Base-by-base conservation (phyloP, 2,113 vertebrate species). In the Cinclus cinclus region DNA sequence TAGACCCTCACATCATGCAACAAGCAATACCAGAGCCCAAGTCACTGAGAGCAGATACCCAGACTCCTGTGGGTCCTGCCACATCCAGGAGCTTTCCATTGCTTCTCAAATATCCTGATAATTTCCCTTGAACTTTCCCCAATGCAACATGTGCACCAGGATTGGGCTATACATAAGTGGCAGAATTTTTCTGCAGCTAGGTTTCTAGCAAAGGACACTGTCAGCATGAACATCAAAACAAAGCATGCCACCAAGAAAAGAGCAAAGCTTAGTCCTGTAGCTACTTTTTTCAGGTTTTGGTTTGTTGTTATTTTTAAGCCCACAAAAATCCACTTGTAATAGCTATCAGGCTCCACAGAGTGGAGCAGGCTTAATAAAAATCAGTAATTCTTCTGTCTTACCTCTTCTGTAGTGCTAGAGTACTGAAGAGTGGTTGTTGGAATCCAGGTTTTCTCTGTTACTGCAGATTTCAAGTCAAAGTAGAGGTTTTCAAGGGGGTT, bases 341-440 rank as follows among this genome's bases (percentile, higher is more conserved):
- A 91, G 80, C 83, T 91, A 30, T 88, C 58, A 52, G 65, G 71
- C 53, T 94, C 76, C 93, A 95, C 87, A 89, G 77, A 96, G 94
- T 93, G 87, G 93, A 92, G 89, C 89, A 97, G 92, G 86, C 84
- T 88, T 80, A 92, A 80, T 89, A 80, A 95, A 78, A 93, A 94
- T 82, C 85, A 63, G 58, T 87, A 87, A 84, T 53, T 63, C 44
- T 47, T 33, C 74, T 71, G 18, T 67, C 97, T 97, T 98, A 98
- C 98, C 98, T 98, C 87, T 89, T 94, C 81, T 10, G 97, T 96
- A 75, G 95, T 97, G 92, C 93, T 95, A 42, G 71, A 65, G 83
- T 96, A 95, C 14, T 92, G 91, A 47, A 16, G 77, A 83, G 84
- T 80, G 7, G 96, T 94, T 42, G 67, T 79, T 49, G 81, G 77